Percentiles rank a stretch among this genome's conserved stretches.
These are phyloP conservation scores for Shinisaurus crocodilurus DNA, from an alignment of 2,113 vertebrate species.

Conservation along the genomic window DNA sequence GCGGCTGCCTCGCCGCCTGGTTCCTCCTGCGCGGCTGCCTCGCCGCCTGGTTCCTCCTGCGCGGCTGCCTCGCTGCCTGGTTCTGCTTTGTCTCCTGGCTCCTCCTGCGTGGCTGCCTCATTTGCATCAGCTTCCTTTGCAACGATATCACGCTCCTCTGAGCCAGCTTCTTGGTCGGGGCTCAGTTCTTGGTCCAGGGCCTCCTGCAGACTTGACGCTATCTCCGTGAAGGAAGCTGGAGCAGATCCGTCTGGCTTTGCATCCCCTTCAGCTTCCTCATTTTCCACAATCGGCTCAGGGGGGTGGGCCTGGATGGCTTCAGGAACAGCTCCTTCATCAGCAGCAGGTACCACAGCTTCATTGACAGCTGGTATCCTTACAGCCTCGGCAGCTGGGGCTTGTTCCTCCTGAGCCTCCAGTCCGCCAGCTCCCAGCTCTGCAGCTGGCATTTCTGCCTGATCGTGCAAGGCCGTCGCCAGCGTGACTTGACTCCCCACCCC, in stretches of 20 bases:
- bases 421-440: too few relatives aligned
- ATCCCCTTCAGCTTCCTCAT: neutral
- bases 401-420: neutral
- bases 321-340: neutral
- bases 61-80: too few relatives aligned
- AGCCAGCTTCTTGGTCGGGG: neutral
- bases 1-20: too few relatives aligned
- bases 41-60: too few relatives aligned
- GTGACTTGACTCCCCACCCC: neutral
- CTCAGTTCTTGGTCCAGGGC: neutral
- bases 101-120: neutral
- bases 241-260: neutral
- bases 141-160: neutral
- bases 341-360: neutral
- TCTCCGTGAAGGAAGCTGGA: neutral
- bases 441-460: neutral
- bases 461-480: neutral
- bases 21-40: too few relatives aligned
- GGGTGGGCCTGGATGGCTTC: neutral
- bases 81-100: neutral
- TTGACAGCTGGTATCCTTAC: neutral
- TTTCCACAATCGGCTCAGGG: fast-evolving
- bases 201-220: neutral
- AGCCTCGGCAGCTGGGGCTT: neutral
- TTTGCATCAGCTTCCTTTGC: neutral